Percentiles rank a stretch among this genome's conserved stretches.
These are phyloP conservation scores for Heloderma charlesbogerti DNA, from an alignment of 2,113 vertebrate genomes.

Conservation along the genomic window DNA sequence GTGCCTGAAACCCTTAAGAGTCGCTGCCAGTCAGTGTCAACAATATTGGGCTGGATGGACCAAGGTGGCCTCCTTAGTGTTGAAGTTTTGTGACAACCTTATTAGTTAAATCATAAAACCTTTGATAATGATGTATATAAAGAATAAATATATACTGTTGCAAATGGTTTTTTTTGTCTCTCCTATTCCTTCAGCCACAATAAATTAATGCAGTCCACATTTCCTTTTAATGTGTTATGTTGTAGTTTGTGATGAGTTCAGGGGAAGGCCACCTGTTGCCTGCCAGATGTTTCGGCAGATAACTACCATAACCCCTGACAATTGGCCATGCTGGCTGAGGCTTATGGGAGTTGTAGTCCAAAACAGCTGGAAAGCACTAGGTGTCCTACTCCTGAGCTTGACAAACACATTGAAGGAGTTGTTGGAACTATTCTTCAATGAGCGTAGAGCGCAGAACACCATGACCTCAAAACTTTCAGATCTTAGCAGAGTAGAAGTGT, in stretches of 20 bases:
- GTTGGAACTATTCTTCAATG: neutral
- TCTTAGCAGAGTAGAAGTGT: neutral
- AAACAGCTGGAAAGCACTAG: neutral
- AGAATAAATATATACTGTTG: neutral
- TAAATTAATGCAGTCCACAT: neutral
- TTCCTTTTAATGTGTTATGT: neutral
- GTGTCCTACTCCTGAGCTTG: neutral
- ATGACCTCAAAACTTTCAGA: neutral
- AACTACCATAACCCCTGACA: neutral
- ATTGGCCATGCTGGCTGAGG: too few species aligned
- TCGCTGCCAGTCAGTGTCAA: too few species aligned
- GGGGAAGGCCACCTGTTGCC: neutral
- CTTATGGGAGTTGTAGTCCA: neutral
- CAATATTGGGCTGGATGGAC: too few species aligned
- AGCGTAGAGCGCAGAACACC: neutral
- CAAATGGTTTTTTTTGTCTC: neutral
- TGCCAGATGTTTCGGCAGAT: neutral
- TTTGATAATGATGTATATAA: neutral
- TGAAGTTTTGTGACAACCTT: neutral
- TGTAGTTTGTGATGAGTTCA: neutral
- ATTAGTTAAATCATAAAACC: neutral
- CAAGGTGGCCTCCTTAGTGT: too few species aligned
- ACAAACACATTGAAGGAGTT: neutral
- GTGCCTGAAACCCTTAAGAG: too few species aligned
- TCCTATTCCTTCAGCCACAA: neutral